Base-by-base conservation (phyloP, 2,888 invertebrate species). In the Heliconius ethilla region DNA sequence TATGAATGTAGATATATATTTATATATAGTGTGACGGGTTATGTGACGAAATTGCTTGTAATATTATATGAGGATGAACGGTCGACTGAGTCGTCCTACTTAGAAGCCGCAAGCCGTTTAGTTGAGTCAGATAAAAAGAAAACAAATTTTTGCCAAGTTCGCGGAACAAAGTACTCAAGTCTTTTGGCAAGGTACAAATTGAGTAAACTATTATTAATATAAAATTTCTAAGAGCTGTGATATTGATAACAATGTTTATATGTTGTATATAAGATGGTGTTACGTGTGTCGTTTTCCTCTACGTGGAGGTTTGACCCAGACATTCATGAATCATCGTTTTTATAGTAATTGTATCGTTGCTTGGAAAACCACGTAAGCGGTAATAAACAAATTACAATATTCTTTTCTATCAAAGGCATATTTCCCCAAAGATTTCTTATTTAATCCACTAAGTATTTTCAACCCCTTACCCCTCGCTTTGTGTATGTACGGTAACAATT, bases 131-230 rank as follows among this genome's bases (percentile, higher is more conserved):
- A 78, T 80, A 69, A 75, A 74, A 78, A 81, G 67, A 81, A 79
- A 82, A 76, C 40, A 76, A 69, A 59, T 73, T 77, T 67, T 25
- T 45, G 51, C 33, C 63, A 33, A 67, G 62, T 82, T 78, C 79
- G 81, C 81, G 83, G 82, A 82, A 83, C 84, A 82, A 81, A 66
- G 75, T 76, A 82, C 82, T 85, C 83, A 85, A 83, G n/a, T 86
- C 85, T 85, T 82, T 81, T 79, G 79, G 73, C 77, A 79, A 70
- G 78, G 79, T 76, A 76, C 74, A 79, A 73, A 84, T 83, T 79
- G 81, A 82, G 82, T 82, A 78, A 82, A 80, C 81, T 82, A 85
- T 83, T 82, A 85, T 83, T 85, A 83, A 85, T 83, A 79, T 65
- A n/a, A 75, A 33, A 70, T 29, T 75, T 78, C 66, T 74, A 13